Evolutionary conservation across 2,113 vertebrate species (phyloP).

Genomic region (Pleuronectes platessa): DNA sequence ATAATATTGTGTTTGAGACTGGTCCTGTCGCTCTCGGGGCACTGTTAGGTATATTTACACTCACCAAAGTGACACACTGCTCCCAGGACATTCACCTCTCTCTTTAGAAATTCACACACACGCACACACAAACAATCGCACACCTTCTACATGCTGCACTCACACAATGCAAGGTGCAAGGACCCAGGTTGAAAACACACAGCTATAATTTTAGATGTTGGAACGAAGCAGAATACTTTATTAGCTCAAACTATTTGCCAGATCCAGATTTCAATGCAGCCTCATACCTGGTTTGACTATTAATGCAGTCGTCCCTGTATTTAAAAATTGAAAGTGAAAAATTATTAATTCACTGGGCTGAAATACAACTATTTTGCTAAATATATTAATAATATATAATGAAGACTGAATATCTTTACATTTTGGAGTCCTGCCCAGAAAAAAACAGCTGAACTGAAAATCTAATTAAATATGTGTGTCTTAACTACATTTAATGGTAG

Average conservation of each 20-base stretch:
- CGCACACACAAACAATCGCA: constrained; percentile 9
- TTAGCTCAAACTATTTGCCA: too few species aligned
- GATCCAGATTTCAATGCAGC: too few species aligned
- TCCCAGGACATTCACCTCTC: constrained; percentile 61
- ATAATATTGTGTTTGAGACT: constrained; percentile 79
- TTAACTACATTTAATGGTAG: not conserved
- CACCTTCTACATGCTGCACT: not conserved
- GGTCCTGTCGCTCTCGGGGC: constrained; percentile 64
- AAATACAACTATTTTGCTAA: too few species aligned
- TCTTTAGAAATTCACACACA: constrained; percentile 15
- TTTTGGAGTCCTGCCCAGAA: not conserved
- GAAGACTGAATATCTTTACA: not conserved
- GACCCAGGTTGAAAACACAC: not conserved
- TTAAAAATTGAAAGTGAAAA: too few species aligned
- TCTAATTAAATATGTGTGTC: not conserved
- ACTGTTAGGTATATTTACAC: constrained; percentile 76
- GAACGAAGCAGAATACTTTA: not conserved
- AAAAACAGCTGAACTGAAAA: not conserved
- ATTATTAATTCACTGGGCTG: too few species aligned
- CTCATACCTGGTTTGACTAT: too few species aligned
- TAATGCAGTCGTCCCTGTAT: too few species aligned
- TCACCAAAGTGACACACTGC: constrained; percentile 65
- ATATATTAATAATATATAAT: not conserved
- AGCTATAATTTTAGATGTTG: not conserved
- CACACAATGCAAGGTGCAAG: not conserved